phyloP scores from a whole-genome alignment of 2,797 vertebrate genomes.

The Apogon talboti region DNA sequence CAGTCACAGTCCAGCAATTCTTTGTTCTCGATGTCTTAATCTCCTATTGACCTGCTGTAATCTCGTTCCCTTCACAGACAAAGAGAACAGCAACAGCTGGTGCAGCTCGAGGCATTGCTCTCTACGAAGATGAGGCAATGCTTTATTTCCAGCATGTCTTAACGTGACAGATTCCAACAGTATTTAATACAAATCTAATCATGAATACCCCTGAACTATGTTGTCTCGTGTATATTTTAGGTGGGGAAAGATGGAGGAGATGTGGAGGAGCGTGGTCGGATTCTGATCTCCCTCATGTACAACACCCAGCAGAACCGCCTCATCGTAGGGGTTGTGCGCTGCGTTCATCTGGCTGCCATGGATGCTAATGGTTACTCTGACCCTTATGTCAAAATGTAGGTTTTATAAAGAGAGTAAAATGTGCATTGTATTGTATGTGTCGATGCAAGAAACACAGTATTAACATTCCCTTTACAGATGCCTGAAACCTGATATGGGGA shows the following conservation, averaged over 20 bases:
- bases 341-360: conserved; percentile 96
- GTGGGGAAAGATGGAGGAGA: conserved; percentile 88
- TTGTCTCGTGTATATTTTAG: conserved; percentile 42
- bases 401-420: background rate
- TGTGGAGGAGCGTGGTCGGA: conserved; percentile 92
- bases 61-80: conserved; percentile 79
- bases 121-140: conserved; percentile 95
- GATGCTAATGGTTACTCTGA: conserved; percentile 97
- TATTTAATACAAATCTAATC: conserved; percentile 26
- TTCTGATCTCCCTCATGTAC: conserved; percentile 96
- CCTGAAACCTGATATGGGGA: conserved; percentile 98
- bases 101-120: conserved; percentile 90
- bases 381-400: conserved; percentile 96
- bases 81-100: conserved; percentile 90
- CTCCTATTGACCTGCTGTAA: conserved; percentile 44
- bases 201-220: conserved; percentile 4
- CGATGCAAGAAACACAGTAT: background rate
- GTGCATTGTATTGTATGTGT: background rate
- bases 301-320: conserved; percentile 91
- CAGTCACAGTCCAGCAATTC: conserved; percentile 4
- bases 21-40: conserved; percentile 30
- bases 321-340: conserved; percentile 92
- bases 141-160: conserved; percentile 52
- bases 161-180: conserved; percentile 52
- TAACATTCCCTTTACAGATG: conserved; percentile 78